These are phyloP conservation scores for Malacosoma neustria DNA, from an alignment of 2,888 invertebrate genomes.

Conservation along the genomic window DNA sequence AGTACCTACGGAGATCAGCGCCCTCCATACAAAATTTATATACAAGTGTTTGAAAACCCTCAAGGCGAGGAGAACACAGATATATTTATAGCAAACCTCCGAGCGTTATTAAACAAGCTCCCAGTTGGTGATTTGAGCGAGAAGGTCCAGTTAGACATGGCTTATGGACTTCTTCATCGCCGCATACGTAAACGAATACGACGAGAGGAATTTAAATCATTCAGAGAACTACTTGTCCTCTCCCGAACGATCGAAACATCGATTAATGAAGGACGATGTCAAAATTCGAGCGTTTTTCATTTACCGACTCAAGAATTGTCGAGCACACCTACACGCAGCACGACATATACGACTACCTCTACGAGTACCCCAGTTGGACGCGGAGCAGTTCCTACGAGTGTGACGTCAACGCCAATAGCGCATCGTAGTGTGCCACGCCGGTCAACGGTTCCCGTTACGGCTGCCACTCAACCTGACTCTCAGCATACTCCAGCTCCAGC, in stretches of 20 bases:
- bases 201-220: slow-evolving; percentile 3
- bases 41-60: background rate
- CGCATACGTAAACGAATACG: slow-evolving; percentile 10
- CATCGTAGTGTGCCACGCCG: no score
- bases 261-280: slow-evolving; percentile 5
- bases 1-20: slow-evolving; percentile 4
- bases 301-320: no score
- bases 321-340: no score
- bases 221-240: slow-evolving; percentile 7
- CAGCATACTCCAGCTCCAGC: background rate
- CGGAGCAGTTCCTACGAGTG: no score
- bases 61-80: slow-evolving; percentile 3
- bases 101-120: slow-evolving; percentile 7
- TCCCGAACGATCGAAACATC: slow-evolving; percentile 9
- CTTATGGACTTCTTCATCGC: slow-evolving; percentile 12
- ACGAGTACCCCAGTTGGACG: no score
- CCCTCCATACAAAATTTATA: slow-evolving; percentile 3
- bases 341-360: no score
- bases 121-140: slow-evolving; percentile 1
- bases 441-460: no score
- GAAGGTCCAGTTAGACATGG: slow-evolving; percentile 10
- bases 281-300: no score
- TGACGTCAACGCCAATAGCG: no score
- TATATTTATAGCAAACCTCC: slow-evolving; percentile 6
- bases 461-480: no score